phyloP scores from a whole-genome alignment of 2,888 invertebrate species.

The Trissoscelio sp. region DNA sequence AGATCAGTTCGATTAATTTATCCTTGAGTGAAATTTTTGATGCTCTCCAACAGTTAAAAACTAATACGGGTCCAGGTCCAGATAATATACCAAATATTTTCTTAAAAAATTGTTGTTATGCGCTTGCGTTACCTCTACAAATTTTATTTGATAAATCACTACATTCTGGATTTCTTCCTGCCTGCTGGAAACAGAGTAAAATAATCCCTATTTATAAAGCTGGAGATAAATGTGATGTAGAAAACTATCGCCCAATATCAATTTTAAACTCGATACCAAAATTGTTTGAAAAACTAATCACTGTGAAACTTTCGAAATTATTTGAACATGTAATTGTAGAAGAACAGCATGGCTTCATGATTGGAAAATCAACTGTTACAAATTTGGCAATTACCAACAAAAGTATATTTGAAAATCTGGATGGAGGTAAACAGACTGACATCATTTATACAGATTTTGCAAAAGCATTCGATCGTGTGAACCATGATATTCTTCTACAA shows the following conservation, averaged over 20 bases:
- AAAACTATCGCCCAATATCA: not conserved
- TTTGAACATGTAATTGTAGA: conserved; percentile 1
- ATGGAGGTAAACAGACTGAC: not conserved
- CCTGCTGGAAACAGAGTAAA: conserved; percentile 10
- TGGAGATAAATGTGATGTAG: not conserved
- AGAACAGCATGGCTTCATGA: not conserved
- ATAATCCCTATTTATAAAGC: conserved; percentile 4
- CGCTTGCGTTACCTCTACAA: not conserved
- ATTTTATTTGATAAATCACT: conserved; percentile 5
- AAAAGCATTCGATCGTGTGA: not conserved
- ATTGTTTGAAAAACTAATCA: conserved; percentile 10
- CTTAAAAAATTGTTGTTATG: not conserved
- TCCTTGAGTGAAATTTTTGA: conserved; percentile 3
- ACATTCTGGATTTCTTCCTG: not conserved
- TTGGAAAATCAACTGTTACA: not conserved
- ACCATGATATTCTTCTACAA: not conserved
- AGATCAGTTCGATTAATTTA: too few species aligned
- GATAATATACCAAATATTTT: conserved; percentile 7
- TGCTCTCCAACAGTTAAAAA: not conserved
- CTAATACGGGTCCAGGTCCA: conserved; percentile 6
- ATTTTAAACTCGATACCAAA: conserved; percentile 16
- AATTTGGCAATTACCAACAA: not conserved
- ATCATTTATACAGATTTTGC: conserved; percentile 3
- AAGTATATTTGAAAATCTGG: not conserved
- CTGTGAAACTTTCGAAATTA: too few species aligned